Evolutionary conservation across 2,888 invertebrate species (phyloP), one percentile per base, ranked within the genome.

Genomic region (Balanococcus diminutus): DNA sequence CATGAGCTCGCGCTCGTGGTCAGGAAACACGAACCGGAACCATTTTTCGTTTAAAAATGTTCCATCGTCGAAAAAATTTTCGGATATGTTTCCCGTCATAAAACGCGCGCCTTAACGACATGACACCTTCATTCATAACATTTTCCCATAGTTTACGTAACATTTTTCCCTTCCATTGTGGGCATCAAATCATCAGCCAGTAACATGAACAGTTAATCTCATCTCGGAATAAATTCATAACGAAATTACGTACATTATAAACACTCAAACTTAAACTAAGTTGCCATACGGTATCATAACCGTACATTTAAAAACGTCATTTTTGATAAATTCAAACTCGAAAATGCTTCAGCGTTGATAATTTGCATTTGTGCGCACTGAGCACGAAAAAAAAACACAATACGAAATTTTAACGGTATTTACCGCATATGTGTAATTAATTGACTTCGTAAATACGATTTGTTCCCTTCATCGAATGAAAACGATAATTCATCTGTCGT

Each of bases 131-230:
- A 67, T 67, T 25, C 25, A n/a, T 67, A 67, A 25, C 14, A 67
- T 67, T 67, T 67, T 67, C 61, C 61, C 61, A 67, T 67, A 67
- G 28, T 67, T 67, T 67, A 67, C 61, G 61, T 67, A 67, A 67
- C 61, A 67, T 67, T 67, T 28, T 67, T 51, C 9, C 4, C 51
- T 28, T 25, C 25, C 61, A 11, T 22, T n/a, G 14, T 46, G 2
- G 2, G n/a, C 46, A 46, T 14, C 46, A 46, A 46, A 16, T 46
- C 46, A 46, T 46, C 46, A n/a, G n/a, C n/a, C n/a, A n/a, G n/a
- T n/a, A 25, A 67, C 61, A 28, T 28, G 11, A 67, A 67, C 61
- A 14, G 61, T 67, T 67, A 67, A 67, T 67, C 28, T 1, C 1
- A 9, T 11, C 25, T 51, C 19, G 2, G 28, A 9, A 67, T 67